Percentiles rank a stretch among this genome's conserved stretches.
Conservation (phyloP, 2,888 invertebrate genomes). For the Tachina grossa region DNA sequence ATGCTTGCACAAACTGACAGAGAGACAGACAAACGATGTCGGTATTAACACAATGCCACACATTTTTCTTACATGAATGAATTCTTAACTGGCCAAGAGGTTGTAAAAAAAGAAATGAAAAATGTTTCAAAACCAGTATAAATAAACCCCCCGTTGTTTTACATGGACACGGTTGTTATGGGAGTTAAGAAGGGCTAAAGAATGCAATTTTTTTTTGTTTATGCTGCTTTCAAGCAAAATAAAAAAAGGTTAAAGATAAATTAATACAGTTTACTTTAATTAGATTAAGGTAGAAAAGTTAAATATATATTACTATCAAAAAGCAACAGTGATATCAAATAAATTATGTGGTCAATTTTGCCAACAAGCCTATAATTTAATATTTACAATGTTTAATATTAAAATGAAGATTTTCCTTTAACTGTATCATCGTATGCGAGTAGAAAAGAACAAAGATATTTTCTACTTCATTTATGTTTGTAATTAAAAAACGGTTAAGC, state of each 20-base stretch:
- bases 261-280: conserved; percentile 62
- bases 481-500: conserved; percentile 71
- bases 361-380: conserved; percentile 63
- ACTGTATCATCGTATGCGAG: conserved; percentile 19
- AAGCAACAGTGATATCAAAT: conserved; percentile 41
- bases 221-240: neutral
- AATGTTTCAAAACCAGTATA: conserved; percentile 19
- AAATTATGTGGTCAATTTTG: conserved; percentile 49
- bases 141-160: conserved; percentile 60
- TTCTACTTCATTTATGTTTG: conserved; percentile 59
- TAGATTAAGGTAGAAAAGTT: conserved; percentile 55
- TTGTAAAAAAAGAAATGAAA: conserved; percentile 36
- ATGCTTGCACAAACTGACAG: conserved; percentile 60
- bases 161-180: conserved; percentile 59
- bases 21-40: conserved; percentile 48
- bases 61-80: conserved; percentile 70
- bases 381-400: conserved; percentile 35
- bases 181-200: conserved; percentile 29
- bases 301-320: neutral
- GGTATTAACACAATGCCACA: conserved; percentile 68
- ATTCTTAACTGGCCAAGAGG: conserved; percentile 54
- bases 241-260: neutral
- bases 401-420: conserved; percentile 14
- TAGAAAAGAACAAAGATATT: conserved; percentile 32
- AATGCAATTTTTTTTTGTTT: conserved; percentile 33